phyloP scores from a whole-genome alignment of 2,797 vertebrate genomes.

The Novumbra hubbsi region DNA sequence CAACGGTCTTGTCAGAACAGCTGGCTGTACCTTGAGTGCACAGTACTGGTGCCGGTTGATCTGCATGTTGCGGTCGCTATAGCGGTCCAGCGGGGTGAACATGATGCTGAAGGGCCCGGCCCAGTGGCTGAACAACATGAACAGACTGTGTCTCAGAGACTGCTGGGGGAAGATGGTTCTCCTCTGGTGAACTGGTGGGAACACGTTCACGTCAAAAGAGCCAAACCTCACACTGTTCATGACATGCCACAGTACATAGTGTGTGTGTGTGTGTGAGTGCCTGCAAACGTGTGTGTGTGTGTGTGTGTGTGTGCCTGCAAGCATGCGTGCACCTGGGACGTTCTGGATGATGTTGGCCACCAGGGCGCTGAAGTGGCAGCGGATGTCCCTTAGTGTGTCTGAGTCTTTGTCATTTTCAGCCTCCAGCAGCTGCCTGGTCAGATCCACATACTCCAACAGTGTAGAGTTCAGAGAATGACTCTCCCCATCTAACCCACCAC shows the following conservation, averaged over 20 bases:
- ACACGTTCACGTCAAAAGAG: slow-evolving; percentile 10
- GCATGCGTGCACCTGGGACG: slow-evolving; percentile 84
- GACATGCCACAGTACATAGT: not conserved
- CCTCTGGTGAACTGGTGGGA: slow-evolving; percentile 89
- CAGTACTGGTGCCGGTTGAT: slow-evolving; percentile 99
- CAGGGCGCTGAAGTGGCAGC: slow-evolving; percentile 98
- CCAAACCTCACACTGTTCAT: not conserved
- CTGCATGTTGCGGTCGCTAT: slow-evolving; percentile 97
- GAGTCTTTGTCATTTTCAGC: slow-evolving; percentile 99
- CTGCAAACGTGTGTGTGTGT: not conserved
- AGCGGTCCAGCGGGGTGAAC: slow-evolving; percentile 98
- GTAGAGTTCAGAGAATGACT: slow-evolving; percentile 96
- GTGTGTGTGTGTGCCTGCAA: not conserved
- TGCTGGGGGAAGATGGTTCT: slow-evolving; percentile 98
- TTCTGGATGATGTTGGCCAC: slow-evolving; percentile 99
- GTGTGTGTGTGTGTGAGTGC: not conserved
- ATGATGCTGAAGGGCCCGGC: slow-evolving; percentile 99
- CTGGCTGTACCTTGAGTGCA: slow-evolving; percentile 88
- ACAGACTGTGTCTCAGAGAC: slow-evolving; percentile 95
- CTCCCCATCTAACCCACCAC: slow-evolving; percentile 95
- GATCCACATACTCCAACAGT: slow-evolving; percentile 95
- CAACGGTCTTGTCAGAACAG: not conserved
- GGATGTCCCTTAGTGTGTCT: slow-evolving; percentile 93
- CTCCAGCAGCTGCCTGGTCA: slow-evolving; percentile 94
- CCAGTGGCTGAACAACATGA: slow-evolving; percentile 99